Base-by-base conservation (phyloP, 1,140 invertebrate genomes). In the Drosophila subobscura region DNA sequence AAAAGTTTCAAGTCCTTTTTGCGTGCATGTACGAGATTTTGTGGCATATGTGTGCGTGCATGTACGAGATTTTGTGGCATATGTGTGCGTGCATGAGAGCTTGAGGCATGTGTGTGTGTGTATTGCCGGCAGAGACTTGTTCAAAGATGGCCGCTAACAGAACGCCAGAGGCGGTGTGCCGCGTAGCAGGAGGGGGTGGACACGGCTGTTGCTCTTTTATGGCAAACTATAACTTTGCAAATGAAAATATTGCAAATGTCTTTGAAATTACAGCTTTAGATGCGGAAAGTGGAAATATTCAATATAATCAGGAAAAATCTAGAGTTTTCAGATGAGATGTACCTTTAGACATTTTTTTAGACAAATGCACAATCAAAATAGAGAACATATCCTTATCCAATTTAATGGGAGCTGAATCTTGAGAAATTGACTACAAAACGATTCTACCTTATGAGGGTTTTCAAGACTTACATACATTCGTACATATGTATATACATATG, bases 121-220 rank as follows among this genome's bases (percentile, higher is more conserved):
- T 72, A 67, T 23, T 55, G 53, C 56, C 29, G 42, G 33, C 42
- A 67, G 40, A 67, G 68, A 27, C 57, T 49, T 83, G 72, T 79
- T 79, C 46, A 78, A 75, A 86, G 54, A 86, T 86, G 81, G 81
- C 77, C 61, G 78, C 77, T 76, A 45, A 57, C 29, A 50, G 72
- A 47, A 45, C 49, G 40, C 14, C 27, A 51, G 10, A 22, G 44
- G 40, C 53, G 29, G 53, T 27, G 47, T 63, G 54, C 14, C 73
- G n/a, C 12, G 25, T 22, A 14, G 8, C 8, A 22, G 45, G 5
- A 8, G 25, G 37, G 4, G 41, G 47, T 23, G 54, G 16, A 1
- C 23, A 23, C 45, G 51, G 47, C 61, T 84, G 80, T 85, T 85
- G 75, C 60, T 68, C 60, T 42, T 54, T 65, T 63, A 45, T 22